Evolutionary conservation across 2,113 vertebrate genomes (phyloP), one percentile per base, ranked within the genome.

Genomic region (Heloderma charlesbogerti): DNA sequence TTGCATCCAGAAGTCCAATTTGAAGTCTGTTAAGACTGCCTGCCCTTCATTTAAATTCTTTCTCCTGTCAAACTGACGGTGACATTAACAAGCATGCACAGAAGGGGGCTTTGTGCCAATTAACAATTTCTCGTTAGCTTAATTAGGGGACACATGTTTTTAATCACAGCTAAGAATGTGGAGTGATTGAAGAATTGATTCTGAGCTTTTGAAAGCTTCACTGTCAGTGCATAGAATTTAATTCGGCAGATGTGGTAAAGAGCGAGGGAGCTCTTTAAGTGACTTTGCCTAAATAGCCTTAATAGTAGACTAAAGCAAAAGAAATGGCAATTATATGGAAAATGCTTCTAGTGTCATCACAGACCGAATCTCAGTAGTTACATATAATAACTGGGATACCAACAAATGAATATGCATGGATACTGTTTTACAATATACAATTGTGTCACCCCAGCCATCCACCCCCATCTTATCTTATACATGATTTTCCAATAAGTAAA

Each of bases 141-240:
- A 98, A 98, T 98, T 98, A 98, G 91, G 93, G 96, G 97, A 98
- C 98, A 98, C 98, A 97, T 98, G 98, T 97, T 98, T 97, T 97
- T 97, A 97, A 98, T 98, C 97, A 97, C 96, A 96, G 96, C 97
- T 94, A 92, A 95, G 96, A 97, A 97, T 90, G 95, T 54, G 88
- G 94, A 96, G 94, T 97, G 96, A 97, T 94, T 96, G 96, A 98
- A 95, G 96, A 96, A 98, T 96, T 96, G 97, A 97, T 97, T 97
- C 25, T 15, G 92, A 91, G 95, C 93, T 91, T 96, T 95, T 94
- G 92, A 96, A 94, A 94, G 96, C 74, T 48, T 93, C 88, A 91
- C 91, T 96, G 94, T 94, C 95, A 95, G 95, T 57, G 91, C 74
- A 43, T 25, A 91, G 96, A 97, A 97, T 97, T 95, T 88, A 95